Evolutionary conservation across 2,888 invertebrate genomes (phyloP), one percentile per base, ranked within the genome.

Genomic region (Pterostichus niger): DNA sequence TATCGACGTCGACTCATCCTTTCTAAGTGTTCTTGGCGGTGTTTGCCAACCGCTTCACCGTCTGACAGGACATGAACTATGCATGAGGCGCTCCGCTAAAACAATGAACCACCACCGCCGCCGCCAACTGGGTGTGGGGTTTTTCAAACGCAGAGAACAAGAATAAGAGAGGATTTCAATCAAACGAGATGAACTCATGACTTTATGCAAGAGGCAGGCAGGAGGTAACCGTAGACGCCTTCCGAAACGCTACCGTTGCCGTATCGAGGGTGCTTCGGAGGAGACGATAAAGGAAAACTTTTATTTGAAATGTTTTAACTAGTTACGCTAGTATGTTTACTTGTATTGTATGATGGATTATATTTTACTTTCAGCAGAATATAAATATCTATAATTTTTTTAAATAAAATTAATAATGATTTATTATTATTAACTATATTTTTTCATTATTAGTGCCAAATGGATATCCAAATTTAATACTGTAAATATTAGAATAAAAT

Each of bases 111-210:
- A 82, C 59, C 78, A 82, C 84, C 68, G 68, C 68, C 68, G 40
- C 44, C 44, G 17, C 44, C 44, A 11, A 13, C 56, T 44, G 87
- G 88, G 89, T 87, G 88, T 88, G 89, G 88, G 89, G 89, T 89
- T 89, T 89, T 89, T 88, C 88, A 88, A 89, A 89, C 88, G 87
- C 88, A 88, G 88, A 88, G 88, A 87, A 88, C 88, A 88, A 88
- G 89, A 89, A 90, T 89, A 90, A 89, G 90, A 90, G 90, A 89
- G 90, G 90, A 90, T 90, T 90, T 90, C 90, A 90, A 90, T 90
- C 90, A 90, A 89, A 90, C 89, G 90, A 90, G 90, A 90, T 89
- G 90, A 90, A 90, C 90, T 90, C 90, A 90, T 90, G 90, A 90
- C 89, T 90, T 90, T 90, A 90, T 90, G 90, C 90, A 90, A 88